Percentiles rank a stretch among this genome's conserved stretches.
Conservation (phyloP, 2,113 vertebrate genomes). For the Neodon shergylaensis region DNA sequence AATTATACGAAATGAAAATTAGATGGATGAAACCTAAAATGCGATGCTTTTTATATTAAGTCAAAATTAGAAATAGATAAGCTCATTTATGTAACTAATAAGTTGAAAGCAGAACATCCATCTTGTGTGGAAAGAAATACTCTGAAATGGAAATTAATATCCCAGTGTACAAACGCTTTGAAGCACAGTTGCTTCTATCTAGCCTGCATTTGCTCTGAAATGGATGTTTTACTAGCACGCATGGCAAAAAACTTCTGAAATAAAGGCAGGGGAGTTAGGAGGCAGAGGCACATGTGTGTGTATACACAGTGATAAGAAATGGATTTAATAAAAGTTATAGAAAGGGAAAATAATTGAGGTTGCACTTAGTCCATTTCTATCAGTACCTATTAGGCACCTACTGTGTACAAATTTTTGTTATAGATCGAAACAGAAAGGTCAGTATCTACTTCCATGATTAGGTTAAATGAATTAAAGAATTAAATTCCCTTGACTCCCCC, state of each 20-base stretch:
- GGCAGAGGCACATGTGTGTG: neutral
- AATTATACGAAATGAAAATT: slow-evolving; percentile 70
- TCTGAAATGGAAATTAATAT: slow-evolving; percentile 77
- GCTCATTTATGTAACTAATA: slow-evolving; percentile 75
- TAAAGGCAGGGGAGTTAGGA: neutral
- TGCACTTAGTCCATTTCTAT: neutral
- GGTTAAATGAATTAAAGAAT: neutral
- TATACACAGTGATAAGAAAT: neutral
- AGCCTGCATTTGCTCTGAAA: slow-evolving; percentile 39
- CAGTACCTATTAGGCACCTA: neutral
- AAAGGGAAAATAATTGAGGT: neutral
- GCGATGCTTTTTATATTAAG: slow-evolving; percentile 69
- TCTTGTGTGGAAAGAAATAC: slow-evolving; percentile 73
- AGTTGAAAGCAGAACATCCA: slow-evolving; percentile 76
- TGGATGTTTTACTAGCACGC: slow-evolving; percentile 8
- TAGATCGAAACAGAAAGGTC: neutral
- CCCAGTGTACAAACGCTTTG: slow-evolving; percentile 52
- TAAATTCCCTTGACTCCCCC: neutral
- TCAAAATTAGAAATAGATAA: slow-evolving; percentile 73
- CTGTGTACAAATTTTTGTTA: neutral
- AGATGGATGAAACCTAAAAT: slow-evolving; percentile 77
- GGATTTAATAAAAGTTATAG: neutral
- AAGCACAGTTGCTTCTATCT: slow-evolving; percentile 32
- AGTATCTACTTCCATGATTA: neutral
- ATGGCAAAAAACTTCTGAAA: neutral